These are phyloP conservation scores for Adelognathus sp. DNA, from an alignment of 2,888 invertebrate genomes.

Conservation along the genomic window DNA sequence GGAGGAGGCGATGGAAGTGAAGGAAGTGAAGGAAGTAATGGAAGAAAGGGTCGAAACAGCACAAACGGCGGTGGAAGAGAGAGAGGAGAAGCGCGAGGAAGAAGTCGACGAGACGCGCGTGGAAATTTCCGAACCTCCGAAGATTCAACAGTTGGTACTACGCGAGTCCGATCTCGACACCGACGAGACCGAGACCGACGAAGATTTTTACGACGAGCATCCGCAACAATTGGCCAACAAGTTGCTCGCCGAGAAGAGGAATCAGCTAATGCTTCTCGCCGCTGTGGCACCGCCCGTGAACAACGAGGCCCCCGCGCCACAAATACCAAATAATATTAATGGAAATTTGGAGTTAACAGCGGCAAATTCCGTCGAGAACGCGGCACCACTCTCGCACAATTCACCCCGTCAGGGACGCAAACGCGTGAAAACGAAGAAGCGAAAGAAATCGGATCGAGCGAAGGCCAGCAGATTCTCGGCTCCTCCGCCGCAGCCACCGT, in stretches of 20 bases:
- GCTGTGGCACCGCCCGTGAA: slow-evolving; percentile 83
- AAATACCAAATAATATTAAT: slow-evolving; percentile 65
- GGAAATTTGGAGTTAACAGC: slow-evolving; percentile 64
- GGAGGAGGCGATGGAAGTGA: slow-evolving; percentile 80
- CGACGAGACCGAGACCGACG: slow-evolving; percentile 92
- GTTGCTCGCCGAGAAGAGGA: slow-evolving; percentile 88
- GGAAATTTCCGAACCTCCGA: slow-evolving; percentile 46
- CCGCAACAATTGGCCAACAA: slow-evolving; percentile 90
- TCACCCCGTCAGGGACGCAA: slow-evolving; percentile 42
- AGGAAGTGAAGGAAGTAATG: slow-evolving; percentile 44
- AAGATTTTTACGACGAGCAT: slow-evolving; percentile 93
- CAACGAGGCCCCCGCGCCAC: slow-evolving; percentile 56
- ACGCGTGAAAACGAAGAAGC: slow-evolving; percentile 56
- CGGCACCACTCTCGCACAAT: neutral
- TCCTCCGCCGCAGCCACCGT: no score
- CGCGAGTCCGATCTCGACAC: slow-evolving; percentile 93
- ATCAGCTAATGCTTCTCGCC: slow-evolving; percentile 84
- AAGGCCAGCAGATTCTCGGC: slow-evolving; percentile 72
- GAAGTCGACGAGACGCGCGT: slow-evolving; percentile 51
- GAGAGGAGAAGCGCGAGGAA: slow-evolving; percentile 33
- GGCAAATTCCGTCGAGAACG: slow-evolving; percentile 16
- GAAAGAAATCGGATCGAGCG: slow-evolving; percentile 71
- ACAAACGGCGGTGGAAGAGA: slow-evolving; percentile 82
- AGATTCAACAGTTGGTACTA: slow-evolving; percentile 76
- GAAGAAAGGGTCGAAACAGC: slow-evolving; percentile 82